A percentile compares a stretch with the other conserved stretches of the same genome.
Conservation (phyloP, 2,888 invertebrate genomes). For the Drosophila setosimentum region DNA sequence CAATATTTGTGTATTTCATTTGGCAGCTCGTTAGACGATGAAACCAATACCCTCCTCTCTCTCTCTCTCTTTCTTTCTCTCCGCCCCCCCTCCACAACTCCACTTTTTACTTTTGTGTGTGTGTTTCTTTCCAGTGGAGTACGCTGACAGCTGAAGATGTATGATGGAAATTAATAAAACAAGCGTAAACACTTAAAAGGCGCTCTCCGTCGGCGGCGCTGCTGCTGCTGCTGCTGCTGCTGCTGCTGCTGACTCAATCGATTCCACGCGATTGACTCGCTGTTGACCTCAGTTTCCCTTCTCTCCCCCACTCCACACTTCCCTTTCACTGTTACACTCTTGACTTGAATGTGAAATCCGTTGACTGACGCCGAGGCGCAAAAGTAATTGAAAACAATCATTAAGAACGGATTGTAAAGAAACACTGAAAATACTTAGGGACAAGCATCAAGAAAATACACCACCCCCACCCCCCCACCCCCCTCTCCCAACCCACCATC, state of each 20-base stretch:
- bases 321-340: not conserved
- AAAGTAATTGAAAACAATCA: constrained; percentile 73
- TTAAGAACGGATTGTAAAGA: constrained; percentile 23
- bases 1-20: constrained; percentile 28
- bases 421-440: constrained; percentile 24
- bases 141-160: constrained; percentile 78
- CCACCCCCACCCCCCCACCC: not conserved
- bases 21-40: constrained; percentile 62
- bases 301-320: not conserved
- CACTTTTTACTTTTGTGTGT: constrained; percentile 12
- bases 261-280: constrained; percentile 57
- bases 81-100: not conserved
- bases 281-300: constrained; percentile 11
- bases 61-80: too few species aligned
- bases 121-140: constrained; percentile 16
- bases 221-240: constrained; percentile 22
- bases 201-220: constrained; percentile 43
- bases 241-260: constrained; percentile 62
- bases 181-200: constrained; percentile 81
- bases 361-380: constrained; percentile 33
- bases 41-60: not conserved
- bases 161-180: constrained; percentile 82
- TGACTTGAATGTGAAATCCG: constrained; percentile 14
- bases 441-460: not conserved
- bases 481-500: not conserved